phyloP scores from a whole-genome alignment of 2,797 vertebrate species.

The Enteromius thamalakanensis region DNA sequence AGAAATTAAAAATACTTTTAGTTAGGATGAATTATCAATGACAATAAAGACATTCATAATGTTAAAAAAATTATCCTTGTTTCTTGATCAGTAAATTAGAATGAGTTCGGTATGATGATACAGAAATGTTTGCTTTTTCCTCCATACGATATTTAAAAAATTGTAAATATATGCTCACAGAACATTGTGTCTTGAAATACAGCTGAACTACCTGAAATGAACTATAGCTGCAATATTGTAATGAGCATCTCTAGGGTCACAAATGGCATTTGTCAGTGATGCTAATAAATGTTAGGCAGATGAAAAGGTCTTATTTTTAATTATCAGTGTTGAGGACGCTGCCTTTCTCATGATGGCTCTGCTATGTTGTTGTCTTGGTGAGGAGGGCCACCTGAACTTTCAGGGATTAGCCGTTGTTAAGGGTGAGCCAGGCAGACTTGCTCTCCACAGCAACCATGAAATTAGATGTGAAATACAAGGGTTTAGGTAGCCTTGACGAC shows the following conservation, averaged over 20 bases:
- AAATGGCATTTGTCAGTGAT: conserved; percentile 36
- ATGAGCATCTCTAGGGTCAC: conserved; percentile 38
- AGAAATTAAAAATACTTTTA: neutral
- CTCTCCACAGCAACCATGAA: conserved; percentile 56
- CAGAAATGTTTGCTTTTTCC: neutral
- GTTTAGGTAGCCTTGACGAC: conserved; percentile 44
- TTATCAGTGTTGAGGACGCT: conserved; percentile 51
- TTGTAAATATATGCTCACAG: neutral
- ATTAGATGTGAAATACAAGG: conserved; percentile 59
- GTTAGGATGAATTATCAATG: neutral
- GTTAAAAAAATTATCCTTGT: neutral
- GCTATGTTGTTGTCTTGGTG: conserved; percentile 36
- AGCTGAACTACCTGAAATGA: conserved; percentile 1
- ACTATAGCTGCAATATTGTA: neutral
- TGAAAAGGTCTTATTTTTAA: conserved; percentile 57
- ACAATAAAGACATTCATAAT: neutral
- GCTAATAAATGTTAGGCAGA: conserved; percentile 55
- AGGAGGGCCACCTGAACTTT: conserved; percentile 44
- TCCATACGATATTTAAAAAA: neutral
- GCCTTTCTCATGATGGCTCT: conserved; percentile 12
- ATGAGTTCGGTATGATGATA: neutral
- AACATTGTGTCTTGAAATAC: neutral
- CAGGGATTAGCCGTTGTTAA: conserved; percentile 56
- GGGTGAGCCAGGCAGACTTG: conserved; percentile 29
- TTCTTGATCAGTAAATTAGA: neutral